phyloP scores from a whole-genome alignment of 2,113 vertebrate genomes.

The Stegostoma tigrinum region DNA sequence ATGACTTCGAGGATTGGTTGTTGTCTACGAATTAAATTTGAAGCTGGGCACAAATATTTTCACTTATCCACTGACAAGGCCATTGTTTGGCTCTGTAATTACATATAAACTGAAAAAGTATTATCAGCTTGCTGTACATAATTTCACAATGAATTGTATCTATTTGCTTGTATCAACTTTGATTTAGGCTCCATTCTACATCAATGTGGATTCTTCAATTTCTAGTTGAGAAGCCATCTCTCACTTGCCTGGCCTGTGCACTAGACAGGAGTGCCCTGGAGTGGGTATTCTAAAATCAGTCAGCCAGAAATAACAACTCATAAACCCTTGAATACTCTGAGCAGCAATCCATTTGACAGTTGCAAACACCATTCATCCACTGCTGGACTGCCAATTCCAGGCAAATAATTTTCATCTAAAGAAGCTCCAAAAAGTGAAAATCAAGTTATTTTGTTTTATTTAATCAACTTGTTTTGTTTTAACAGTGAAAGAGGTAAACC shows the following conservation, averaged over 20 bases:
- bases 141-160: background rate
- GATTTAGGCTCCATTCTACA: background rate
- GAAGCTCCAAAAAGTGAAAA: background rate
- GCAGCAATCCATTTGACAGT: background rate
- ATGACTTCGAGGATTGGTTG: no score
- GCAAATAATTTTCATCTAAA: background rate
- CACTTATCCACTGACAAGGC: no score
- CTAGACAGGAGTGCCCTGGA: background rate
- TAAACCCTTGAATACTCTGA: background rate
- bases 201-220: background rate
- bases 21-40: no score
- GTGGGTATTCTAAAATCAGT: background rate
- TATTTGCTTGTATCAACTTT: background rate
- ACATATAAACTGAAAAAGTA: no score
- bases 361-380: background rate
- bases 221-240: background rate
- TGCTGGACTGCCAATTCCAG: background rate
- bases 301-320: background rate
- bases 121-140: background rate
- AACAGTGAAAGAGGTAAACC: conserved; percentile 63
- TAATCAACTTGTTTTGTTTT: conserved; percentile 33
- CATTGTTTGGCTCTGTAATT: no score
- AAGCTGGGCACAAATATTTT: no score
- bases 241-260: background rate
- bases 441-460: background rate